Percentiles rank a stretch among this genome's conserved stretches.
These are phyloP conservation scores for Narcine bancroftii DNA, from an alignment of 2,113 vertebrate species.

Conservation along the genomic window DNA sequence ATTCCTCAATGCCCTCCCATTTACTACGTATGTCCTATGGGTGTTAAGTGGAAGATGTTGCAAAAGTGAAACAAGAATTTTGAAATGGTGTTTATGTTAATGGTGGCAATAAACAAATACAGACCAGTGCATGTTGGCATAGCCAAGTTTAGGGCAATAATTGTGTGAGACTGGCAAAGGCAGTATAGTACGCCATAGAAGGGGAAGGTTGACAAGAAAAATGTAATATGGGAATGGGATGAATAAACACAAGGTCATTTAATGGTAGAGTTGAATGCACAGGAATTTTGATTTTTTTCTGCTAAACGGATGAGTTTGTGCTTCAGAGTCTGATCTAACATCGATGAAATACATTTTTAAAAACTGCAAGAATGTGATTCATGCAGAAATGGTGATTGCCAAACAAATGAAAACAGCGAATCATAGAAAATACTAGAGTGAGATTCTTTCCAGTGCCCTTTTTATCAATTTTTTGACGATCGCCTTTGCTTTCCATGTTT, in stretches of 20 bases:
- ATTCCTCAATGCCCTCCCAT: too few relatives aligned
- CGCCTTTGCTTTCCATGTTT: background rate
- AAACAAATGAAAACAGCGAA: background rate
- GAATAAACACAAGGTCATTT: background rate
- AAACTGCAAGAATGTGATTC: background rate
- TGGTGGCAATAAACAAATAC: background rate
- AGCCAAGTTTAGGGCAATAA: background rate
- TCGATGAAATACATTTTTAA: background rate
- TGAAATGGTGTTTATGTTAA: background rate
- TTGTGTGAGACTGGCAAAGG: background rate
- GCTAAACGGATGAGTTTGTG: background rate
- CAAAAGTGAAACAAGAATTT: background rate
- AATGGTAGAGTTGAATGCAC: background rate
- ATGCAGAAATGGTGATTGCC: background rate
- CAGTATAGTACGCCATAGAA: background rate
- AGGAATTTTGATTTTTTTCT: background rate
- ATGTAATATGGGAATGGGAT: background rate
- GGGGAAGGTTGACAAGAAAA: background rate
- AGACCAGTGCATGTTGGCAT: background rate
- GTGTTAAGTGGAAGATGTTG: background rate
- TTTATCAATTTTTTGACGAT: background rate
- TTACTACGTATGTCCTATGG: background rate
- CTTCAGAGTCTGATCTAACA: background rate
- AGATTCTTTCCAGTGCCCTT: background rate
- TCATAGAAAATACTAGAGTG: background rate